Conservation (phyloP, 2,888 invertebrate species). For the Drosophila fungiperda region DNA sequence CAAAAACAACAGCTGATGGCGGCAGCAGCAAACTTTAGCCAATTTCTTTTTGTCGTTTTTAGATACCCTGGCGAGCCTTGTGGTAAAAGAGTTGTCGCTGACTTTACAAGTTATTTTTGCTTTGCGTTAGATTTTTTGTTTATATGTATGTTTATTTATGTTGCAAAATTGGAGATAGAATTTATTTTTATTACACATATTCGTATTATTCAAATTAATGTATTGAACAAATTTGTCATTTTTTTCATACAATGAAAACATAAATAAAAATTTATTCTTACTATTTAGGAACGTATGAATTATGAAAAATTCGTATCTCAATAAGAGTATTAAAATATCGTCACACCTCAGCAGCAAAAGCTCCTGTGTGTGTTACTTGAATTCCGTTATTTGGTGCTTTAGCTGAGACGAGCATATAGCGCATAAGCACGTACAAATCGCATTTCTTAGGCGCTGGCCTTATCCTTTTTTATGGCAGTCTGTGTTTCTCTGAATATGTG, state of each 20-base stretch:
- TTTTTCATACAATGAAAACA: not conserved
- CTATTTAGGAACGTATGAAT: not conserved
- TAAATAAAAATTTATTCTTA: not conserved
- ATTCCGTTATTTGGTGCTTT: slow-evolving; percentile 21
- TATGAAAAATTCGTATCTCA: not conserved
- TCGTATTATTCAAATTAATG: not conserved
- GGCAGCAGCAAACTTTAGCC: slow-evolving; percentile 65
- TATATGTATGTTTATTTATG: not conserved
- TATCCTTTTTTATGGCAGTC: slow-evolving; percentile 73
- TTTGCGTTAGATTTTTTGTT: not conserved
- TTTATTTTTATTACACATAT: not conserved
- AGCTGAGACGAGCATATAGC: slow-evolving; percentile 74
- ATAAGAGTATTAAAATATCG: slow-evolving; percentile 9
- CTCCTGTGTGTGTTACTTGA: not conserved
- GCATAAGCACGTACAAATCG: slow-evolving; percentile 85
- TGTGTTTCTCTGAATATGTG: slow-evolving; percentile 16
- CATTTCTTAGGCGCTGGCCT: slow-evolving; percentile 80
- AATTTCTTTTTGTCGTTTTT: slow-evolving; percentile 53
- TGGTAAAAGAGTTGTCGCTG: not conserved
- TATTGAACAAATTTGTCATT: not conserved
- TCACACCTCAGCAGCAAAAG: not conserved
- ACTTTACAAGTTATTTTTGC: not conserved
- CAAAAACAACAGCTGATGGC: slow-evolving; percentile 17
- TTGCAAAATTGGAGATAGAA: not conserved
- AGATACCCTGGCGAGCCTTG: not conserved